These are phyloP conservation scores for Drosophila yooni DNA, from an alignment of 2,888 invertebrate species.

Conservation along the genomic window DNA sequence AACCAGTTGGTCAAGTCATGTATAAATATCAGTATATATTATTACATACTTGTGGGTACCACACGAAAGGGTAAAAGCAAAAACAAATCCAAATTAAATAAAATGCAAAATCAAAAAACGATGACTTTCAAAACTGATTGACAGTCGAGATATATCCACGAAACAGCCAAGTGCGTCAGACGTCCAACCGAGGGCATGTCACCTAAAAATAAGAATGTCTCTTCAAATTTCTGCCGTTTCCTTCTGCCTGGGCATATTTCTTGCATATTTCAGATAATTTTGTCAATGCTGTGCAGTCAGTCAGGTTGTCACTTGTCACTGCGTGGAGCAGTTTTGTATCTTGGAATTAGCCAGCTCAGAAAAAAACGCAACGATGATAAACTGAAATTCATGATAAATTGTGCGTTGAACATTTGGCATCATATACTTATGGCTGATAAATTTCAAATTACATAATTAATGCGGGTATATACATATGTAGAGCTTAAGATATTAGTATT, in stretches of 20 bases:
- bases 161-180: slow-evolving; percentile 64
- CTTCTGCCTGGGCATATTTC: slow-evolving; percentile 62
- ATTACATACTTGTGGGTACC: slow-evolving; percentile 17
- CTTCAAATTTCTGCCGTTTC: slow-evolving; percentile 58
- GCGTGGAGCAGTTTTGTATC: slow-evolving; percentile 66
- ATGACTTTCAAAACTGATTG: slow-evolving; percentile 82
- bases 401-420: slow-evolving; percentile 12
- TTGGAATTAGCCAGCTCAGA: slow-evolving; percentile 77
- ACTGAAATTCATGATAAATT: slow-evolving; percentile 52
- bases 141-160: slow-evolving; percentile 75
- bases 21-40: slow-evolving; percentile 5
- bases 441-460: slow-evolving; percentile 14
- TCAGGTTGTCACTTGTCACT: slow-evolving; percentile 82
- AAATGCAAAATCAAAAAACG: slow-evolving; percentile 48
- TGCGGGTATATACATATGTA: neutral
- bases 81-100: slow-evolving; percentile 27
- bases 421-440: neutral
- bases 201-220: slow-evolving; percentile 84
- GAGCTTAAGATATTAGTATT: neutral
- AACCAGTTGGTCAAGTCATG: slow-evolving; percentile 31
- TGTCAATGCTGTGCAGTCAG: slow-evolving; percentile 84
- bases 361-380: slow-evolving; percentile 46
- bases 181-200: slow-evolving; percentile 83
- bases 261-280: slow-evolving; percentile 84
- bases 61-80: slow-evolving; percentile 28